These are phyloP conservation scores for Lordiphosa stackelbergi DNA, from an alignment of 1,140 invertebrate genomes.

Conservation along the genomic window DNA sequence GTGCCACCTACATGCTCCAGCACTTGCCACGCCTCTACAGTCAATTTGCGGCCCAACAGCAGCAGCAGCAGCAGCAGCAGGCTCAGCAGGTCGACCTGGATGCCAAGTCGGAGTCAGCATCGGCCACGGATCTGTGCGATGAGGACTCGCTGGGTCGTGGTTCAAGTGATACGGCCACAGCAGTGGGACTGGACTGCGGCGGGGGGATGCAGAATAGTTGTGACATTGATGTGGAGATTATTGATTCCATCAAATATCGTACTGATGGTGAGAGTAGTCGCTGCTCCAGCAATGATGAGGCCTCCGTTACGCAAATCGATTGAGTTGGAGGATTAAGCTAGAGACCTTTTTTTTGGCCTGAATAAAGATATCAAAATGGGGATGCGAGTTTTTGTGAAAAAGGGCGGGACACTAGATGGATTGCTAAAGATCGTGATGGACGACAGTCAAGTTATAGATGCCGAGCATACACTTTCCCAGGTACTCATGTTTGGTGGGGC, in stretches of 20 bases:
- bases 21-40: conserved; percentile 79
- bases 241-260: conserved; percentile 73
- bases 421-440: too few relatives aligned
- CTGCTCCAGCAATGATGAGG: conserved; percentile 73
- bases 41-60: conserved; percentile 72
- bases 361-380: conserved; percentile 3
- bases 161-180: conserved; percentile 43
- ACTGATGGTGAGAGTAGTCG: conserved; percentile 70
- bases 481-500: too few relatives aligned
- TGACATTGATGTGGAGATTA: conserved; percentile 75
- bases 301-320: conserved; percentile 71
- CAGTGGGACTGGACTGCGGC: conserved; percentile 9
- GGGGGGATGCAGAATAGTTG: conserved; percentile 52
- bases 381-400: too few relatives aligned
- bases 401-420: too few relatives aligned
- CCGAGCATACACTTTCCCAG: too few relatives aligned
- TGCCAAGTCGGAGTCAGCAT: conserved; percentile 68
- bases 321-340: not conserved
- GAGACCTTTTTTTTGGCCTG: not conserved
- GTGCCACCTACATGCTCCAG: conserved; percentile 79
- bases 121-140: conserved; percentile 53
- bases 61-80: conserved; percentile 36
- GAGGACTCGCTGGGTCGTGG: conserved; percentile 61
- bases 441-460: too few relatives aligned
- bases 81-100: conserved; percentile 33